Percentiles rank a stretch among this genome's conserved stretches.
These are phyloP conservation scores for Taeniopygia guttata DNA, from an alignment of 2,797 vertebrate species.

Conservation along the genomic window DNA sequence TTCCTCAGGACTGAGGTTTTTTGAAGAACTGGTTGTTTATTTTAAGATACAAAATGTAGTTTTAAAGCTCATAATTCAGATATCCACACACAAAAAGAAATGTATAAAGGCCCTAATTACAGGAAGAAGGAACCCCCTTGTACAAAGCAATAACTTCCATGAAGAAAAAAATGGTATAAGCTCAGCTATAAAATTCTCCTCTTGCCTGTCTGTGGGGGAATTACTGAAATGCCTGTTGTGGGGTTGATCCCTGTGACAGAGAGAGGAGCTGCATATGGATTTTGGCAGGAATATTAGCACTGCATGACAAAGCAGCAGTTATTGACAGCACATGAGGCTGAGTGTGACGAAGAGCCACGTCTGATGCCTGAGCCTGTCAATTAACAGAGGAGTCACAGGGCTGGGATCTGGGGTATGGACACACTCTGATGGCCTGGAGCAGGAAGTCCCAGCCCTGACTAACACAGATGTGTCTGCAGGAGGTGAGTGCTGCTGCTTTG, in stretches of 20 bases:
- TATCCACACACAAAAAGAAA: not conserved
- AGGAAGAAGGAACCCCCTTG: not conserved
- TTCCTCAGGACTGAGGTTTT: not conserved
- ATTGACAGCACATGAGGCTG: not conserved
- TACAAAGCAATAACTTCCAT: not conserved
- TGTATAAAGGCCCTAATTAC: not conserved
- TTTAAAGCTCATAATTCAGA: not conserved
- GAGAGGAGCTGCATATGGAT: not conserved
- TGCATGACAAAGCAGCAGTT: not conserved
- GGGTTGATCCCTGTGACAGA: not conserved
- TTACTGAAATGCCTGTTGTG: not conserved
- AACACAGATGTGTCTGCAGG: accelerated
- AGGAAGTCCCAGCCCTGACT: not conserved
- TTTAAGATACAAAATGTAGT: not conserved
- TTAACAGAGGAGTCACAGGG: not conserved
- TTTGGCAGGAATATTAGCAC: not conserved
- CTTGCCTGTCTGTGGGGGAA: not conserved
- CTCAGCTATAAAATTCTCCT: not conserved
- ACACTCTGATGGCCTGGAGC: not conserved
- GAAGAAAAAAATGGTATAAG: not conserved
- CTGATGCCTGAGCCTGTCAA: not conserved
- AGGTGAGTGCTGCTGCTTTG: not conserved
- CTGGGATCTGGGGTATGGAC: not conserved
- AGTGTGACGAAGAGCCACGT: not conserved
- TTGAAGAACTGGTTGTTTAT: not conserved